Percentiles rank a stretch among this genome's conserved stretches.
Evolutionary conservation across 2,888 invertebrate genomes (phyloP).

Genomic region (Dinocampus coccinellae): DNA sequence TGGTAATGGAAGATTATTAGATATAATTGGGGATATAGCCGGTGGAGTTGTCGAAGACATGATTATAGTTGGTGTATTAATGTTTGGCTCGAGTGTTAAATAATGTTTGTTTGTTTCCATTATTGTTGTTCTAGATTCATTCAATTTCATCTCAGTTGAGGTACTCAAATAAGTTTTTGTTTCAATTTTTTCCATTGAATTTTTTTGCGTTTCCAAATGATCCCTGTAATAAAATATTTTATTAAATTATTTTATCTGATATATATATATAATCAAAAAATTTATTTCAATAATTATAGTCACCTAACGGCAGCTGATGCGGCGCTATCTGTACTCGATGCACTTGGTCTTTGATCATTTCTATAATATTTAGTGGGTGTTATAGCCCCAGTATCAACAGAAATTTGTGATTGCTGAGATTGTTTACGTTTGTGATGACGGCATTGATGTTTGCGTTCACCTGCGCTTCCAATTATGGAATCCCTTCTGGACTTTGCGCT

Average conservation of each 20-base stretch:
- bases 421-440: conserved; percentile 65
- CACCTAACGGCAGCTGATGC: conserved; percentile 64
- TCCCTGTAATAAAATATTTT: conserved; percentile 52
- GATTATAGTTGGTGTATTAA: conserved; percentile 81
- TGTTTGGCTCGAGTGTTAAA: conserved; percentile 55
- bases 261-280: background rate
- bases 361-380: conserved; percentile 71
- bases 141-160: conserved; percentile 72
- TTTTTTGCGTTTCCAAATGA: conserved; percentile 60
- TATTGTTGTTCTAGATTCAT: conserved; percentile 39
- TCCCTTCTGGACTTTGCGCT: conserved; percentile 80
- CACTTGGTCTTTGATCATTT: conserved; percentile 79
- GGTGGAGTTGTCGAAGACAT: conserved; percentile 88
- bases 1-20: conserved; percentile 65
- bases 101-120: conserved; percentile 44
- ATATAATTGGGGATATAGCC: conserved; percentile 81
- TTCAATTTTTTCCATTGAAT: conserved; percentile 54
- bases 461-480: conserved; percentile 69
- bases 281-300: background rate
- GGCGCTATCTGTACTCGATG: conserved; percentile 75
- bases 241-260: background rate
- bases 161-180: conserved; percentile 57
- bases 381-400: conserved; percentile 54
- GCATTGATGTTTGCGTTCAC: conserved; percentile 64
- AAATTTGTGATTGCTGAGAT: conserved; percentile 61